phyloP scores from a whole-genome alignment of 2,888 invertebrate species.

The Tribolium freemani region DNA sequence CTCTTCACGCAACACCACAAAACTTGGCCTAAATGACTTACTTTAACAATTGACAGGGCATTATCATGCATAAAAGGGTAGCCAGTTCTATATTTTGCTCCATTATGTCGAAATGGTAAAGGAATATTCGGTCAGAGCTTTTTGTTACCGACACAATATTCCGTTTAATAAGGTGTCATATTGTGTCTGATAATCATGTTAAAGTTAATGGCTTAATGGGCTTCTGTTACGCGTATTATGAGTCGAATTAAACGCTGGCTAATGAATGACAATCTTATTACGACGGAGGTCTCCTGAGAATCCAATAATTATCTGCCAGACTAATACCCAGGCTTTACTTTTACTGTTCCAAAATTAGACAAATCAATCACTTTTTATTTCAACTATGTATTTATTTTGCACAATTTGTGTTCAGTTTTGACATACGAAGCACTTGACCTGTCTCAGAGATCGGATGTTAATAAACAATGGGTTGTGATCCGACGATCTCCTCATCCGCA shows the following conservation, averaged over 20 bases:
- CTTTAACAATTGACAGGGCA: conserved; percentile 8
- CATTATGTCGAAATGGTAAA: background rate
- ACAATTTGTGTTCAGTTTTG: too few relatives aligned
- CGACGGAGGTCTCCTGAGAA: background rate
- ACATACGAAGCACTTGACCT: too few relatives aligned
- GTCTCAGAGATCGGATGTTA: too few relatives aligned
- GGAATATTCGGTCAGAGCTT: background rate
- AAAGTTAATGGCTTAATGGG: conserved; percentile 1
- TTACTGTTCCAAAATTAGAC: background rate
- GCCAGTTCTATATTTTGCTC: background rate
- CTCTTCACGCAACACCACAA: conserved; percentile 10
- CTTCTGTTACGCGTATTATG: background rate
- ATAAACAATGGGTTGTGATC: too few relatives aligned
- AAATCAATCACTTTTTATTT: too few relatives aligned
- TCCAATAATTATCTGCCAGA: background rate
- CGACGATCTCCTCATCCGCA: conserved; percentile 22
- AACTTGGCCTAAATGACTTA: conserved; percentile 7
- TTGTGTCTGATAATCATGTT: conserved; percentile 1
- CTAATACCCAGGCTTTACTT: background rate
- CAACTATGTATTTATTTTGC: too few relatives aligned
- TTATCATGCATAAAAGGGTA: conserved; percentile 10
- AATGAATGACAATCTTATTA: background rate
- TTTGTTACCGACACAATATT: conserved; percentile 1
- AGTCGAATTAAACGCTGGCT: conserved; percentile 6
- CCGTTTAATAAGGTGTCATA: background rate